phyloP scores from a whole-genome alignment of 1,140 invertebrate genomes.

The Acyrthosiphon pisum region DNA sequence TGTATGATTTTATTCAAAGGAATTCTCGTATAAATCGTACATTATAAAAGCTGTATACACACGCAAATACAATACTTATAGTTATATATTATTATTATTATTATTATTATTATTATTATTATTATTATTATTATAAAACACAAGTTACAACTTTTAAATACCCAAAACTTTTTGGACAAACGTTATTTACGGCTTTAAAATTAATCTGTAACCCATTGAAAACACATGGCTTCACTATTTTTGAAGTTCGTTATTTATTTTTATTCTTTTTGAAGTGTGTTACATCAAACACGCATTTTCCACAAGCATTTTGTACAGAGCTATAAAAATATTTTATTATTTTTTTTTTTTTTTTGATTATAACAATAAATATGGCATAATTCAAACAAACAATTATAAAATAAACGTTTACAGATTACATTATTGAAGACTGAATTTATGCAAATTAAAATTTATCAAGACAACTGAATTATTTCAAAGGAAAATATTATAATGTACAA shows the following conservation, averaged over 20 bases:
- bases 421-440: neutral
- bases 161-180: slow-evolving; percentile 30
- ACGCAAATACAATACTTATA: neutral
- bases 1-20: neutral
- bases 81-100: neutral
- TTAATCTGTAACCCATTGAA: slow-evolving; percentile 19
- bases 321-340: neutral
- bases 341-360: neutral
- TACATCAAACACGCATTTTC: neutral
- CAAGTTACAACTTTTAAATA: slow-evolving; percentile 5
- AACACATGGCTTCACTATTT: slow-evolving; percentile 14
- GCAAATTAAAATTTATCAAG: slow-evolving; percentile 8
- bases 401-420: neutral
- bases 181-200: slow-evolving; percentile 20
- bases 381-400: neutral
- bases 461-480: neutral
- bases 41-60: neutral
- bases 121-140: neutral
- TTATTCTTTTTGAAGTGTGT: slow-evolving; percentile 6
- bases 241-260: slow-evolving; percentile 38
- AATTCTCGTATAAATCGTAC: neutral
- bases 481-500: neutral
- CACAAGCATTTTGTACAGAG: neutral
- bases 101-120: neutral
- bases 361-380: neutral